Evolutionary conservation across 2,797 vertebrate genomes (phyloP), one percentile per base, ranked within the genome.

Genomic region (Leptatherina wallacei): DNA sequence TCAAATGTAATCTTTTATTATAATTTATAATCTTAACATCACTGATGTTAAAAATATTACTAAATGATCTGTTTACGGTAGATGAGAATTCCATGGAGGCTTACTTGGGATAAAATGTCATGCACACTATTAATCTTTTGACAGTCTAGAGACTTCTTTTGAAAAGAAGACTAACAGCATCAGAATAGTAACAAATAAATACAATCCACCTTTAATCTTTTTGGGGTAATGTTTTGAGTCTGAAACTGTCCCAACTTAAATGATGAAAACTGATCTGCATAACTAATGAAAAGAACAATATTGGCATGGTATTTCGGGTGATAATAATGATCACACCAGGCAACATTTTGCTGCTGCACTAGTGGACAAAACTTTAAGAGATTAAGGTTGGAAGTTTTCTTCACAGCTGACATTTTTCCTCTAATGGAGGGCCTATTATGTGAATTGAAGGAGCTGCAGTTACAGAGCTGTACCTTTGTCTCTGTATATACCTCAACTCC

Each of bases 391-490:
- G 58, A 61, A 14, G 59, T 56, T 73, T 82, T 71, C 44, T 27
- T 3, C 20, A 16, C 35, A 18, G 62, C 40, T 56, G 51, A 33
- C 55, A 71, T 69, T 75, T 67, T 66, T 69, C 40, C 66, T 70
- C 35, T 82, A 87, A 78, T 65, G 79, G 69, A 82, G 69, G 80
- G 68, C 35, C 59, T 52, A 77, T 86, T 83, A 83, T 60, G 73
- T 69, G 64, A 61, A 75, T 71, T 71, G 71, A 68, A 57, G 77
- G 77, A 71, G 84, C 71, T 71, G 87, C 78, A 81, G 79, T 87
- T 82, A 75, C 69, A 27, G 71, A 81, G 70, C 71, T 80, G 36
- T 59, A 81, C 69, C 51, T 85, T 85, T 88, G 88, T 87, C 80
- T 85, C 73, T 18, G 52, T 65, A 75, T 61, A 58, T 77, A 78